Percentiles rank a stretch among this genome's conserved stretches.
Evolutionary conservation across 1,140 invertebrate species (phyloP).

Genomic region (Coelopa frigida): DNA sequence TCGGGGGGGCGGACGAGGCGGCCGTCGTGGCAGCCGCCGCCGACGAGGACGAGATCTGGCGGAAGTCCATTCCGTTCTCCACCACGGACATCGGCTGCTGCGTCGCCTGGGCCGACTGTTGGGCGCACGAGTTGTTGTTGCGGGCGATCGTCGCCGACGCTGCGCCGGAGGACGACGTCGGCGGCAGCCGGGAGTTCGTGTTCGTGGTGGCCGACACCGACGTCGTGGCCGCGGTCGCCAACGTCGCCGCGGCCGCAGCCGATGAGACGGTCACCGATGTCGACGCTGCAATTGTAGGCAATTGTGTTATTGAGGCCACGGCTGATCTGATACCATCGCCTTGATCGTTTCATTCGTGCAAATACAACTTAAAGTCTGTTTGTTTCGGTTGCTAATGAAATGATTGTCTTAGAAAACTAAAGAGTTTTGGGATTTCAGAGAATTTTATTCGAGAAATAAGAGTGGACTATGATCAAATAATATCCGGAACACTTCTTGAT

Average conservation of each 20-base stretch:
- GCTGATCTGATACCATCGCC: too few relatives aligned
- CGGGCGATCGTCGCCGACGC: not conserved
- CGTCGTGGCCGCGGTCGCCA: constrained; percentile 6
- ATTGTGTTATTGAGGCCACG: too few relatives aligned
- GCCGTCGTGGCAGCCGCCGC: not conserved
- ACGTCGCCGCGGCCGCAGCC: constrained; percentile 17
- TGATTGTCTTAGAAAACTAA: too few relatives aligned
- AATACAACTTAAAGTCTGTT: too few relatives aligned
- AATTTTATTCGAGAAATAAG: too few relatives aligned
- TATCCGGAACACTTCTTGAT: too few relatives aligned
- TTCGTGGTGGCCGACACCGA: not conserved
- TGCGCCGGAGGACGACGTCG: not conserved
- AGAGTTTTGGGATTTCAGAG: too few relatives aligned
- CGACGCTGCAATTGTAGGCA: constrained; percentile 18
- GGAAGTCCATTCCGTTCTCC: constrained; percentile 20
- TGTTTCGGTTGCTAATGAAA: too few relatives aligned
- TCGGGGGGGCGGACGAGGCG: not conserved
- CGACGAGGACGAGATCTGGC: constrained; percentile 7
- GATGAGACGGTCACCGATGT: constrained; percentile 27
- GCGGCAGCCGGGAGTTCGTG: not conserved
- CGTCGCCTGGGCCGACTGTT: not conserved
- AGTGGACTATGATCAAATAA: too few relatives aligned
- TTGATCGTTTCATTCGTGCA: too few relatives aligned
- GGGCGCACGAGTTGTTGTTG: not conserved
- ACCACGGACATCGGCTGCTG: constrained; percentile 5